Conservation (phyloP, 2,888 invertebrate species). For the Cotesia congregata region DNA sequence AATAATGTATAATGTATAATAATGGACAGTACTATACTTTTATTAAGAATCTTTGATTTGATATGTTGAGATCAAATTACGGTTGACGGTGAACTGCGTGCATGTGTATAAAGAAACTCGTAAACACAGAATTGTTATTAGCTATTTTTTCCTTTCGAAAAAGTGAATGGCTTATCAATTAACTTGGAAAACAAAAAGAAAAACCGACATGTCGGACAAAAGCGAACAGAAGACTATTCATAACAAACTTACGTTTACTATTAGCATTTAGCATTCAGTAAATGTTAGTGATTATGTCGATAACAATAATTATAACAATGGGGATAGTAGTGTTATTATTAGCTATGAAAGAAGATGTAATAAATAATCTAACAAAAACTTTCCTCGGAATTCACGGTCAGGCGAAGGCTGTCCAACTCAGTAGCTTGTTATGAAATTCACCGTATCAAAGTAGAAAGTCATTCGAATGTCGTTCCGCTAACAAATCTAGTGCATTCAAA, state of each 20-base stretch:
- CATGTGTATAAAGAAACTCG: neutral
- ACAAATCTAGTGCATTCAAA: neutral
- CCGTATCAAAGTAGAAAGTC: slow-evolving; percentile 45
- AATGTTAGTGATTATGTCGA: too few relatives aligned
- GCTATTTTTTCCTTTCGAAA: slow-evolving; percentile 6
- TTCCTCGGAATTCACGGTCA: slow-evolving; percentile 41
- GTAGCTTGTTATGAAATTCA: slow-evolving; percentile 43
- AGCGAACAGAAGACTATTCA: too few relatives aligned
- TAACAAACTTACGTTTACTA: too few relatives aligned
- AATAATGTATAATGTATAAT: too few relatives aligned
- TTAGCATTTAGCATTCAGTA: too few relatives aligned
- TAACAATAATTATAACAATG: neutral
- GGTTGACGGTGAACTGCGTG: neutral
- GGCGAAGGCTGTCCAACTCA: slow-evolving; percentile 38
- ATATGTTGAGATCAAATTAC: neutral
- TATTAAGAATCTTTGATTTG: neutral
- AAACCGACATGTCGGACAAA: neutral
- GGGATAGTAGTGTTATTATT: neutral
- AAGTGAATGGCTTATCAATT: neutral
- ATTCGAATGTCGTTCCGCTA: slow-evolving; percentile 43
- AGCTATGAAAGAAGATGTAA: neutral
- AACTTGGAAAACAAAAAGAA: neutral
- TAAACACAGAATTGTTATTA: neutral
- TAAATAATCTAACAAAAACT: neutral
- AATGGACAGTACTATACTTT: too few relatives aligned